Evolutionary conservation across 2,888 invertebrate genomes (phyloP), one percentile per base, ranked within the genome.

Genomic region (Acholoe squamosa): DNA sequence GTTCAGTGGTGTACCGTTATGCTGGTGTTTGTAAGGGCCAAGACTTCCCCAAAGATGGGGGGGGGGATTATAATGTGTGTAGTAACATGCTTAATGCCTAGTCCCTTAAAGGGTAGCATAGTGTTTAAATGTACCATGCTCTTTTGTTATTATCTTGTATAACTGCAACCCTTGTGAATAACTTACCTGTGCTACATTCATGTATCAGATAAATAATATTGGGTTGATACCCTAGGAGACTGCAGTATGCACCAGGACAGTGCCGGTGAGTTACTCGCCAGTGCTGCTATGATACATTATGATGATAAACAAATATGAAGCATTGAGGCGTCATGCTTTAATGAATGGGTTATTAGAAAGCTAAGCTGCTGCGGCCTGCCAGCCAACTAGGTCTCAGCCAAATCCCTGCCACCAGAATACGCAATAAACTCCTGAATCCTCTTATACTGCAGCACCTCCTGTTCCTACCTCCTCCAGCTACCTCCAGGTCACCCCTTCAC

Each of bases 331-430:
- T 10, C 10, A 43, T 43, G 43, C 43, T 3, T 3, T 10, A 3
- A 3, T 43, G 3, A 43, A 43, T 10, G 43, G 43, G 43, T 43
- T 43, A 43, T 3, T 43, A 43, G 5, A 43, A n/a, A 7, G 43
- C 33, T 84, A 84, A 84, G 22, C 34, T 43, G n/a, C 43, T 3
- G 10, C 43, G n/a, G 7, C 25, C 84, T 84, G 84, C n/a, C 84
- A 84, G 34, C 10, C 22, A 33, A 16, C n/a, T 1, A 7, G 28
- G 28, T 25, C 71, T 25, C 25, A 25, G n/a, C 28, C 71, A 34
- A 84, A 25, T 28, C 84, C 43, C 84, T 84, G 84, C 84, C 84
- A 84, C 84, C n/a, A 43, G 28, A 84, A 84, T 84, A 84, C 84
- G 84, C 84, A 84, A 43, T 84, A 43, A 84, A 84, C 84, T 43